Base-by-base conservation (phyloP, 2,888 invertebrate species). In the Drymonia ruficornis region DNA sequence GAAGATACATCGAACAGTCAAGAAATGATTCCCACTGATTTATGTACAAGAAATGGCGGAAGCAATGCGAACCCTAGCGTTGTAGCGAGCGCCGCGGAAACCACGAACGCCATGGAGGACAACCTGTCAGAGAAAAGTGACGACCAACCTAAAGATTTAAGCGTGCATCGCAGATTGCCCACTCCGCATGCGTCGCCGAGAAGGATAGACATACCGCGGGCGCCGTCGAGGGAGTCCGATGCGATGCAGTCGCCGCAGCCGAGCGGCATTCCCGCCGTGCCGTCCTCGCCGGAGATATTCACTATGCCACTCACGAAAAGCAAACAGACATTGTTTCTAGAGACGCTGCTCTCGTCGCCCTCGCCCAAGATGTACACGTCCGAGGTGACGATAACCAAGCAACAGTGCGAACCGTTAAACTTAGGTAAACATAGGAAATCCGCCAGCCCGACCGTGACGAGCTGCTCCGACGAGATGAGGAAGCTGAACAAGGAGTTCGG, bases 211-310 rank as follows among this genome's bases (percentile, higher is more conserved):
- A 83, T 90, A 67, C 92, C 93, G 46, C 87, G 96, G 56, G 95
- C 95, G 8, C 94, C 94, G 7, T 96, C 96, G 1, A 93, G 95
- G 59, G 95, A 94, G 70, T 96, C 96, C 1, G 96, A 96, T 78
- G 94, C 96, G 36, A 94, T 95, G 77, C 96, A 96, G 78, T 96
- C 96, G 7, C 96, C 96, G 3, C 95, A 95, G 70, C 95, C 95
- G 3, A 96, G 95, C 67, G 96, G 95, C 18, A 94, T 96, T 53
- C 95, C 96, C 28, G 95, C 95, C 38, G 94, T 96, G 44, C 95
- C 95, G 40, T 94, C 95, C 19, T 95, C 96, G 9, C 95, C 96
- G 15, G 96, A 96, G 82, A 92, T 94, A 72, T 93, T 94, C 56
- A 93, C 93, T 44, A 88, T 93, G 68, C 91, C 92, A 8, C 79